Percentiles rank a stretch among this genome's conserved stretches.
Evolutionary conservation across 2,113 vertebrate genomes (phyloP).

Genomic region (Cavia porcellus): DNA sequence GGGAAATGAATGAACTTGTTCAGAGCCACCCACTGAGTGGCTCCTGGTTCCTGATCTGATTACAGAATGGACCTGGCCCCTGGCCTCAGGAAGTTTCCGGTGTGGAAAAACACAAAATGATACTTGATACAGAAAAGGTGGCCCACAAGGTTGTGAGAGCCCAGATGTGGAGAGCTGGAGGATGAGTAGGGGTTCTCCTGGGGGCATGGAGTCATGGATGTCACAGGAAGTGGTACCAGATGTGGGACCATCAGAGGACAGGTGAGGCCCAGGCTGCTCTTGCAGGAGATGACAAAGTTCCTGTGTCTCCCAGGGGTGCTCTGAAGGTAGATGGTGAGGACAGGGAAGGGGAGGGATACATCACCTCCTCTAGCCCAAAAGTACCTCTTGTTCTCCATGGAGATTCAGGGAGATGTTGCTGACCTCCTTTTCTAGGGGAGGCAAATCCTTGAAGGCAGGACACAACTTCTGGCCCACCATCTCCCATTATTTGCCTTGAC

Average conservation of each 20-base stretch:
- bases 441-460: not conserved
- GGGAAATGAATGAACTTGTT: constrained; percentile 50
- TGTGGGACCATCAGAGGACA: not conserved
- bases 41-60: not conserved
- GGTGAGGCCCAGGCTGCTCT: accelerated
- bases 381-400: not conserved
- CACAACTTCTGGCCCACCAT: not conserved
- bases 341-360: accelerated
- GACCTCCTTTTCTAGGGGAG: not conserved
- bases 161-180: not conserved
- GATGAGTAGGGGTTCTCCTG: not conserved
- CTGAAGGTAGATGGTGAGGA: not conserved
- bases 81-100: not conserved
- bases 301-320: not conserved
- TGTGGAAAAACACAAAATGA: not conserved
- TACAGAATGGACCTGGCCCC: not conserved
- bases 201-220: not conserved
- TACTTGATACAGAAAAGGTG: not conserved
- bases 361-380: not conserved
- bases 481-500: not conserved
- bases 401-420: not conserved
- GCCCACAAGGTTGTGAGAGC: accelerated
- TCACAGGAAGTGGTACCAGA: not conserved
- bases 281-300: not conserved
- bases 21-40: not conserved